Conservation (phyloP, 2,888 invertebrate genomes). For the Lathronympha strigana region DNA sequence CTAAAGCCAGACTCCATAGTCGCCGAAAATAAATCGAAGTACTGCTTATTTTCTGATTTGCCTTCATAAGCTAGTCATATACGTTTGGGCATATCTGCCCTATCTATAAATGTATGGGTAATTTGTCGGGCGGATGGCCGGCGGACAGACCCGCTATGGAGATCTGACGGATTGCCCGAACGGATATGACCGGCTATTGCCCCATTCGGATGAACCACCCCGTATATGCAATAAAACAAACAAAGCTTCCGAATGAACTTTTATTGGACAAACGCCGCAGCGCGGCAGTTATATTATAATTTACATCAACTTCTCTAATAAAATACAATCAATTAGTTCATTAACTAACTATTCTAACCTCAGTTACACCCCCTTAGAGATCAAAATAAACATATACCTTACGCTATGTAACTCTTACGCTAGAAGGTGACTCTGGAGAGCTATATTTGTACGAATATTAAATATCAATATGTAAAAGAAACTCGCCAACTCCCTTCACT, state of each 20-base stretch:
- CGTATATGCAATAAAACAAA: conserved; percentile 63
- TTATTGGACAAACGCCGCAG: conserved; percentile 79
- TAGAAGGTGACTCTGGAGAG: conserved; percentile 74
- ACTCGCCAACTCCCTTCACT: conserved; percentile 61
- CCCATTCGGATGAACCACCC: too few relatives aligned
- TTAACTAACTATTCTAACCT: conserved; percentile 60
- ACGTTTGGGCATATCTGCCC: too few relatives aligned
- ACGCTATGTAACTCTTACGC: conserved; percentile 55
- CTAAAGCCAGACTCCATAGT: too few relatives aligned
- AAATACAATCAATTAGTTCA: conserved; percentile 64
- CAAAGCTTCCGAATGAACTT: conserved; percentile 77
- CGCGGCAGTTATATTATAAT: conserved; percentile 64
- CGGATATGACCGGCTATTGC: too few relatives aligned
- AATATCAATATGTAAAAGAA: conserved; percentile 41
- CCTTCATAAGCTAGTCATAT: too few relatives aligned
- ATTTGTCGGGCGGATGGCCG: too few relatives aligned
- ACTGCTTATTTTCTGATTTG: too few relatives aligned
- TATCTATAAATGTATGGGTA: too few relatives aligned
- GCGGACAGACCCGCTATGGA: too few relatives aligned
- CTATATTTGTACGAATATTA: conserved; percentile 69
- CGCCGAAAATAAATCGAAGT: too few relatives aligned
- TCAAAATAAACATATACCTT: conserved; percentile 61
- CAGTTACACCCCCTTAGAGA: conserved; percentile 47
- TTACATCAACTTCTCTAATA: conserved; percentile 76
- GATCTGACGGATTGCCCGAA: too few relatives aligned